Evolutionary conservation across 2,113 vertebrate species (phyloP).

Genomic region (Sakesphorus luctuosus): DNA sequence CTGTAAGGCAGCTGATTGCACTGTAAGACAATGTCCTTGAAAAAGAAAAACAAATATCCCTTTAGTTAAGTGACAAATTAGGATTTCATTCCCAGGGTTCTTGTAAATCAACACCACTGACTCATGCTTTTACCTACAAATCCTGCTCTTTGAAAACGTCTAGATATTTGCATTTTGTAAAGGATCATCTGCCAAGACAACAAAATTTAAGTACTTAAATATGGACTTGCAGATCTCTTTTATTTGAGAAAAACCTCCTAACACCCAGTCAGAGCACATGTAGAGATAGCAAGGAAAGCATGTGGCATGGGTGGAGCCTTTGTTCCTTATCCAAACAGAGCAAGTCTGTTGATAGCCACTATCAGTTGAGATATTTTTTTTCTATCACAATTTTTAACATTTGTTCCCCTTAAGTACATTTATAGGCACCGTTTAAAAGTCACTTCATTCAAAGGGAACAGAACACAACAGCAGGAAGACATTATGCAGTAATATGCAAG

Average conservation of each 20-base stretch:
- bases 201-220: background rate
- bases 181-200: background rate
- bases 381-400: background rate
- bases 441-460: background rate
- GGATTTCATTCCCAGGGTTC: background rate
- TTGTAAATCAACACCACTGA: background rate
- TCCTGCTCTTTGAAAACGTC: background rate
- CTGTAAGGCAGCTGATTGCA: background rate
- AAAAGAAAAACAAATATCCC: background rate
- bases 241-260: background rate
- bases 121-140: background rate
- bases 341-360: background rate
- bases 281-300: background rate
- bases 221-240: background rate
- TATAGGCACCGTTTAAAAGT: background rate
- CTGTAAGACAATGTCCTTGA: background rate
- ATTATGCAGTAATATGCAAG: background rate
- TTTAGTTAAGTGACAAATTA: background rate
- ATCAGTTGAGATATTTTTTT: background rate
- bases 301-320: background rate
- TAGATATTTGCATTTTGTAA: background rate
- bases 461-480: background rate
- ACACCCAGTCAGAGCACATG: accelerated
- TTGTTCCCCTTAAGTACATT: background rate
- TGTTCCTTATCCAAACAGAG: background rate